A percentile compares a stretch with the other conserved stretches of the same genome.
Evolutionary conservation across 2,113 vertebrate species (phyloP).

Genomic region (Sander vitreus): DNA sequence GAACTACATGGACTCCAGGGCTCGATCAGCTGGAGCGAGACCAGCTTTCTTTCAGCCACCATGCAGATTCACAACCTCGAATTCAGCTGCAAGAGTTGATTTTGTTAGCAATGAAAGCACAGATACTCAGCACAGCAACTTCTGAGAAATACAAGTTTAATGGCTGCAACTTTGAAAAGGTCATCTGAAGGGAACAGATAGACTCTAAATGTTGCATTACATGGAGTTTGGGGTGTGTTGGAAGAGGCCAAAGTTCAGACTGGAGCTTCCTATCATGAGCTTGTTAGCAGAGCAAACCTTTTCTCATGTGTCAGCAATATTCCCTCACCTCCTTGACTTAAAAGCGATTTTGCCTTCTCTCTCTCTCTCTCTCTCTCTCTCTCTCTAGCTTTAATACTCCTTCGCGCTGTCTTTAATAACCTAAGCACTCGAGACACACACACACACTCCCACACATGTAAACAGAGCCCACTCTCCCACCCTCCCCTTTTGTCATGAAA

Average conservation of each 20-base stretch:
- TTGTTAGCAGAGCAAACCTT: constrained; percentile 26
- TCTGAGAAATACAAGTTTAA: constrained; percentile 16
- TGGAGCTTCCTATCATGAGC: neutral
- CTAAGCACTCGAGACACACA: constrained; percentile 23
- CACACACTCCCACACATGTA: constrained; percentile 3
- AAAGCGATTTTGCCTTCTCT: neutral
- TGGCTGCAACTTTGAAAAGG: constrained; percentile 28
- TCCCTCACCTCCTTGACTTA: neutral
- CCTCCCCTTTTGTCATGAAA: constrained; percentile 36
- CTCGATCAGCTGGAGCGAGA: constrained; percentile 51
- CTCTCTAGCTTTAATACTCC: neutral
- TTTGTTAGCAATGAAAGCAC: neutral
- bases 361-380: neutral
- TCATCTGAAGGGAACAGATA: neutral
- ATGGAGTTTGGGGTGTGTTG: neutral
- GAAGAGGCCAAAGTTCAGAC: constrained; percentile 15
- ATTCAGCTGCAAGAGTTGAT: neutral
- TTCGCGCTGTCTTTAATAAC: constrained; percentile 12
- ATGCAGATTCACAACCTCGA: neutral
- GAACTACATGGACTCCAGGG: neutral
- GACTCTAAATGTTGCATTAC: constrained; percentile 29
- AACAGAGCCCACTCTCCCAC: constrained; percentile 35
- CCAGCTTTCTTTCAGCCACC: constrained; percentile 7
- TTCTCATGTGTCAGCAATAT: constrained; percentile 44
- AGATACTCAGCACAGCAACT: neutral